Evolutionary conservation across 1,140 invertebrate species (phyloP).

Genomic region (Maconellicoccus hirsutus): DNA sequence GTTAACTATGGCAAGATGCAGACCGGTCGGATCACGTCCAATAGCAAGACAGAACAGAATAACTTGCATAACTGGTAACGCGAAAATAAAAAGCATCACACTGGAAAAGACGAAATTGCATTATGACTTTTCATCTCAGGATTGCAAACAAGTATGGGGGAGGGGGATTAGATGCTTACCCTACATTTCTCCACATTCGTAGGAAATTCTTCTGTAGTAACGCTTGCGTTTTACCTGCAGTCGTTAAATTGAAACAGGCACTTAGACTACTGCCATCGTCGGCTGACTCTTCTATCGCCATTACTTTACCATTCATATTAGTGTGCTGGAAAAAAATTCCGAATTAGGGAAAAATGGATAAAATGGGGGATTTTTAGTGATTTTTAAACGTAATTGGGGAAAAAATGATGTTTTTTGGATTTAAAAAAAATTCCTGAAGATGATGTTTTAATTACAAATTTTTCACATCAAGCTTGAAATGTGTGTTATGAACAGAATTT

Average conservation of each 20-base stretch:
- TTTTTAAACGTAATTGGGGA: too few relatives aligned
- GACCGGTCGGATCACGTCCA: constrained; percentile 71
- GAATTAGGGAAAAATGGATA: too few relatives aligned
- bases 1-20: constrained; percentile 77
- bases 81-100: constrained; percentile 79
- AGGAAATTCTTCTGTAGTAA: constrained; percentile 85
- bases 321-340: not conserved
- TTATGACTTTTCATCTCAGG: too few relatives aligned
- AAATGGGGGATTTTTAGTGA: too few relatives aligned
- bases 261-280: constrained; percentile 43
- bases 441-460: too few relatives aligned
- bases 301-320: constrained; percentile 23
- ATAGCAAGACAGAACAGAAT: constrained; percentile 89
- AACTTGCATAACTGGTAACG: constrained; percentile 82
- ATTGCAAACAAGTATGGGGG: not conserved
- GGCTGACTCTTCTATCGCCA: constrained; percentile 29
- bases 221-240: constrained; percentile 50
- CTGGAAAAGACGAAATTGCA: constrained; percentile 41
- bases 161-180: constrained; percentile 53
- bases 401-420: too few relatives aligned
- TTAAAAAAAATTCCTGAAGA: too few relatives aligned
- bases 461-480: too few relatives aligned
- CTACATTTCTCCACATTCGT: constrained; percentile 80
- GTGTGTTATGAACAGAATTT: too few relatives aligned
- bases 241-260: constrained; percentile 40